Evolutionary conservation across 2,797 vertebrate genomes (phyloP).

Genomic region (Hippocampus kuda): DNA sequence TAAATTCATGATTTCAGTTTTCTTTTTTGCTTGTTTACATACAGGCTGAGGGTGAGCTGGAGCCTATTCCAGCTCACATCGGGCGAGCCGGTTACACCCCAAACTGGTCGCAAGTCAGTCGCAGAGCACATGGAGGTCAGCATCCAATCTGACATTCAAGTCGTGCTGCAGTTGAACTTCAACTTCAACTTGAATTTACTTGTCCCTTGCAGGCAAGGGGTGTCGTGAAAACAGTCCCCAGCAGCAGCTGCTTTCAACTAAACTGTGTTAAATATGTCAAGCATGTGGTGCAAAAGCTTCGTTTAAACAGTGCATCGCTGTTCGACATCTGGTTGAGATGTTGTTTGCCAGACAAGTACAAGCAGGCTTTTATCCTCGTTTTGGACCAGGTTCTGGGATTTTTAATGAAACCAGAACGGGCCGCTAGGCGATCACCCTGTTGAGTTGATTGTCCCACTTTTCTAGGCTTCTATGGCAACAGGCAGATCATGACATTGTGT

Average conservation of each 20-base stretch:
- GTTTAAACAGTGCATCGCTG: constrained; percentile 3
- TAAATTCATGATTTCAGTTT: neutral
- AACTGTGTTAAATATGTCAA: constrained; percentile 1
- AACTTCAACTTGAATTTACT: neutral
- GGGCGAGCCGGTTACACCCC: neutral
- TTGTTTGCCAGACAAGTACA: constrained; percentile 15
- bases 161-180: neutral
- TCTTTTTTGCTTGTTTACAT: no score
- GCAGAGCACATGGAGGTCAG: neutral
- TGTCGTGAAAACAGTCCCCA: neutral
- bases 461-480: neutral
- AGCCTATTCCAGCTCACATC: no score
- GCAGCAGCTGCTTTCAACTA: neutral
- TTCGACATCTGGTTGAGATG: neutral
- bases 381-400: constrained; percentile 6
- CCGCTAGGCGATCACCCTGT: neutral
- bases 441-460: neutral
- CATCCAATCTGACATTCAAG: neutral
- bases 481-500: neutral
- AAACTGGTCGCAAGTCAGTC: neutral
- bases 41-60: neutral
- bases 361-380: constrained; percentile 17
- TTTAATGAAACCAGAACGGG: neutral
- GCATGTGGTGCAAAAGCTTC: constrained; percentile 6
- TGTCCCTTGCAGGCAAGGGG: neutral